Conservation (phyloP, 2,113 vertebrate genomes). For the Ammodytes dubius region DNA sequence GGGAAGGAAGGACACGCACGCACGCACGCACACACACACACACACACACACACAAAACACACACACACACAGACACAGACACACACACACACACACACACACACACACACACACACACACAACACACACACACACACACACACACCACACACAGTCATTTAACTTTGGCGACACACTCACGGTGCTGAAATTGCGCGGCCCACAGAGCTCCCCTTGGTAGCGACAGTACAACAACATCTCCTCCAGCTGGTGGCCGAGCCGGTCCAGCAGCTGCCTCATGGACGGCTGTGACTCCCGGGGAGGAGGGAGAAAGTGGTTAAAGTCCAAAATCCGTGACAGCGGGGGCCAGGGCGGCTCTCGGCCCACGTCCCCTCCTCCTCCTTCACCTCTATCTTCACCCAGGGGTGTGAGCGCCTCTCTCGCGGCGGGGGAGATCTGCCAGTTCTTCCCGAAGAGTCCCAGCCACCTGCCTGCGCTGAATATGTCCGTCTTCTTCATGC, state of each 20-base stretch:
- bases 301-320: conserved; percentile 88
- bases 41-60: no score
- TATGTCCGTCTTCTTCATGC: conserved; percentile 88
- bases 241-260: conserved; percentile 88
- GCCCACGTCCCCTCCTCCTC: conserved; percentile 21
- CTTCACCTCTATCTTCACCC: conserved; percentile 39
- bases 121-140: no score
- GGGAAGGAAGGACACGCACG: background rate
- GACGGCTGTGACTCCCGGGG: conserved; percentile 84
- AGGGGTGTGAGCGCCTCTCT: conserved; percentile 78
- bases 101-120: no score
- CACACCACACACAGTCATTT: no score
- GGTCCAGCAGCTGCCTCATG: conserved; percentile 85
- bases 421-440: conserved; percentile 80
- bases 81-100: no score
- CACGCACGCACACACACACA: no score
- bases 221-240: conserved; percentile 88
- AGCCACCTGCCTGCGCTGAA: conserved; percentile 88
- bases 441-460: conserved; percentile 85
- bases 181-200: conserved; percentile 88
- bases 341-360: conserved; percentile 82
- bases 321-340: conserved; percentile 86
- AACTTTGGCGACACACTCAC: conserved; percentile 81
- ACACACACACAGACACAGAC: no score
- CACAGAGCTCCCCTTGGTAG: conserved; percentile 86